Evolutionary conservation across 2,888 invertebrate species (phyloP).

Genomic region (Eumacrocentrus americanus): DNA sequence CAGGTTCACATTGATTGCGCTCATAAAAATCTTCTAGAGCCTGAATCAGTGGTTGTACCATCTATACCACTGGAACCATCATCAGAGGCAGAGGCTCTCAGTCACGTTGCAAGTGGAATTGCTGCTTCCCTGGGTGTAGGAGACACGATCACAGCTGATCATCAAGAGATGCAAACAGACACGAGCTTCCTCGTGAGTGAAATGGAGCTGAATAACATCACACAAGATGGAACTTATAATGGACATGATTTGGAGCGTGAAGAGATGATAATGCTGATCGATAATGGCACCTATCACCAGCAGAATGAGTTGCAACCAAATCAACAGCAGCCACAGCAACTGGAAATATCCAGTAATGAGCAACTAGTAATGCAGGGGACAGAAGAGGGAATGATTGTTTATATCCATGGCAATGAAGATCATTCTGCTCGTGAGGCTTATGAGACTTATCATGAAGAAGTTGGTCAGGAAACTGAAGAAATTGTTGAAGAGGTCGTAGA

Average conservation of each 20-base stretch:
- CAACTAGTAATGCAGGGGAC: constrained; percentile 55
- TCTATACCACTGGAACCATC: constrained; percentile 61
- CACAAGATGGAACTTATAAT: constrained; percentile 48
- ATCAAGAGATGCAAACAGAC: constrained; percentile 55
- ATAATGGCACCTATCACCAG: constrained; percentile 48
- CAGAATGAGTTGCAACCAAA: constrained; percentile 27
- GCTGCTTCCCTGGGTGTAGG: constrained; percentile 66
- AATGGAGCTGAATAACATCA: constrained; percentile 42
- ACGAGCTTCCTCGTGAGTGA: constrained; percentile 45
- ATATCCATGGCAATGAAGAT: constrained; percentile 52
- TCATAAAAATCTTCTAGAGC: constrained; percentile 47
- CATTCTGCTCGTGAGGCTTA: constrained; percentile 42
- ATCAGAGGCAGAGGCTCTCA: constrained; percentile 66
- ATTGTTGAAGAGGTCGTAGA: constrained; percentile 42
- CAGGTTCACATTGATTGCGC: constrained; percentile 62
- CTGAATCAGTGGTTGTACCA: constrained; percentile 27
- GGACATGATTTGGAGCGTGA: constrained; percentile 58
- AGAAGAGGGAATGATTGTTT: constrained; percentile 55
- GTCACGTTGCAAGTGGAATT: constrained; percentile 66
- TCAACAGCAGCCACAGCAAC: constrained; percentile 50
- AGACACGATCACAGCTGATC: constrained; percentile 66
- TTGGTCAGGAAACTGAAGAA: constrained; percentile 35
- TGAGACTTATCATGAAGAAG: constrained; percentile 37
- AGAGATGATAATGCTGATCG: constrained; percentile 58
- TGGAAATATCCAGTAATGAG: constrained; percentile 50